These are phyloP conservation scores for Pollenia angustigena DNA, from an alignment of 2,888 invertebrate species.

Conservation along the genomic window DNA sequence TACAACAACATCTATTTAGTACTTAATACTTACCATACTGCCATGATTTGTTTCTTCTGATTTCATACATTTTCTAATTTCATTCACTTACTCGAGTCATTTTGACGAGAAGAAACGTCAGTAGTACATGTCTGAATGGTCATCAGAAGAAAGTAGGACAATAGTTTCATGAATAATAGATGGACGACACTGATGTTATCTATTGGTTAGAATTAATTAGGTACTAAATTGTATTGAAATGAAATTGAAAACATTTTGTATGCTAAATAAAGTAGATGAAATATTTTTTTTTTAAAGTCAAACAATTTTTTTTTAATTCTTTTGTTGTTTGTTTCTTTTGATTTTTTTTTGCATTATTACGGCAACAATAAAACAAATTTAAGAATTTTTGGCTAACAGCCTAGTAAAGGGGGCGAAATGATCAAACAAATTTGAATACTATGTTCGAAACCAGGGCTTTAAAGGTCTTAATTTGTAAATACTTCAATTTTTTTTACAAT, in stretches of 20 bases:
- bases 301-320: neutral
- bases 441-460: neutral
- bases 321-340: neutral
- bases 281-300: neutral
- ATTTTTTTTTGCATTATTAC: neutral
- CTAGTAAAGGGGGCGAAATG: constrained; percentile 22
- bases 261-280: constrained; percentile 3
- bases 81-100: neutral
- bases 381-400: constrained; percentile 52
- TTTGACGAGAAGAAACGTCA: constrained; percentile 49
- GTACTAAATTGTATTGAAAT: constrained; percentile 57
- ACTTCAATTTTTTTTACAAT: too few relatives aligned
- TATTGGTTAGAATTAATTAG: constrained; percentile 46
- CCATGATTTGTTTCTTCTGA: constrained; percentile 9
- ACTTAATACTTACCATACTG: constrained; percentile 14
- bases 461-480: constrained; percentile 17
- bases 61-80: constrained; percentile 15
- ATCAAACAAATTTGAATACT: constrained; percentile 14
- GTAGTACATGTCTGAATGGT: constrained; percentile 1
- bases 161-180: constrained; percentile 43
- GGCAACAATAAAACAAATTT: neutral
- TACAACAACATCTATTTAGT: neutral
- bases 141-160: constrained; percentile 47
- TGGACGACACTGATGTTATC: neutral
- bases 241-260: constrained; percentile 9